These are phyloP conservation scores for Machimus atricapillus DNA, from an alignment of 2,888 invertebrate genomes.

Conservation along the genomic window DNA sequence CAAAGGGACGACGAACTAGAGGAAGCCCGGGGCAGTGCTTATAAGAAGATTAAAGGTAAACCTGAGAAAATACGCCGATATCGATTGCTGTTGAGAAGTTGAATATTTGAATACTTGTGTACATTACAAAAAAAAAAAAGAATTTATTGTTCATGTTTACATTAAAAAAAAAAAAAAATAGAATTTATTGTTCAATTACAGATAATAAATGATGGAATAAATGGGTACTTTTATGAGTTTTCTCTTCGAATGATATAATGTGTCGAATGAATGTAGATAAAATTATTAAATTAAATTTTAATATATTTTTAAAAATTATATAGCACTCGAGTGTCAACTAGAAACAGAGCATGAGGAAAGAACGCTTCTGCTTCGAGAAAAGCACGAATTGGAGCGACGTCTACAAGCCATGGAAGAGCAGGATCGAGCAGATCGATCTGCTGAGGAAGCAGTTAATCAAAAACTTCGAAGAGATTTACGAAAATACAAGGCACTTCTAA, in stretches of 20 bases:
- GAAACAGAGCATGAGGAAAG: conserved; percentile 94
- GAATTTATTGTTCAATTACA: no score
- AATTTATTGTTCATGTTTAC: no score
- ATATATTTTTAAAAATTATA: conserved; percentile 15
- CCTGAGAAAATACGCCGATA: conserved; percentile 47
- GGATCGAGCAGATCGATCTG: conserved; percentile 74
- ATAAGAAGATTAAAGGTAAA: conserved; percentile 87
- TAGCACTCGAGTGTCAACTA: conserved; percentile 86
- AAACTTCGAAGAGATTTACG: conserved; percentile 86
- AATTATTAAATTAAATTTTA: neutral
- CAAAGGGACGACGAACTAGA: conserved; percentile 93
- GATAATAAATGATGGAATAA: neutral
- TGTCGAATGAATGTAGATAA: neutral
- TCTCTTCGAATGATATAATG: no score
- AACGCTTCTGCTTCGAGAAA: conserved; percentile 83
- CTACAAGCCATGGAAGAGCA: conserved; percentile 80
- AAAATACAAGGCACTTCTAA: conserved; percentile 85
- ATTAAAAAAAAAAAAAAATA: no score
- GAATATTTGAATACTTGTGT: no score
- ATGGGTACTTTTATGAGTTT: neutral
- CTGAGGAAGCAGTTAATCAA: conserved; percentile 74
- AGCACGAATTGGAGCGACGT: conserved; percentile 89
- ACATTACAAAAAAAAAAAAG: no score
- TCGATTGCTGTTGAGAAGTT: no score
- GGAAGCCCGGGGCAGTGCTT: conserved; percentile 85